Base-by-base conservation (phyloP, 1,140 invertebrate genomes). In the Ceratosolen solmsi region DNA sequence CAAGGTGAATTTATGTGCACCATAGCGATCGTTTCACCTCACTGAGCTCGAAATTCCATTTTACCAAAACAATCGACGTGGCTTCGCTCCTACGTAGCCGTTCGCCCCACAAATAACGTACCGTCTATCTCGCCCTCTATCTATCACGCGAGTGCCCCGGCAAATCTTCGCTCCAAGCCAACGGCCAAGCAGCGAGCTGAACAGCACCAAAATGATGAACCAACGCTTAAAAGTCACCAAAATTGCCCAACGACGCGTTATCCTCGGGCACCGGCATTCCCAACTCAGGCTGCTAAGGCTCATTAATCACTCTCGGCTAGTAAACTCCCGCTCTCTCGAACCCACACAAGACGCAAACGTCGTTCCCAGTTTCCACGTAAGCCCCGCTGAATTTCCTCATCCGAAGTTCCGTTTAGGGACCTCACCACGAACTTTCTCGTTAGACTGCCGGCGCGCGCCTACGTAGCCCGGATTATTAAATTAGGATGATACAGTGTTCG, bases 401-500 rank as follows among this genome's bases (percentile, higher is more conserved):
- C 77, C 77, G 36, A 71, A 73, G 68, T 79, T 79, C 38, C 68
- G 58, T 76, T 70, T 75, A 68, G 17, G 71, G 46, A n/a, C 30
- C 36, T 36, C 13, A n/a, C 22, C 8, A 8, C 22, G 33, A 30
- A 56, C 41, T 73, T 73, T 54, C 71, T 54, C 49, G 9, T 73
- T 56, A 56, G 49, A 73, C 20, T 22, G 51, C 51, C 2, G 9
- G 36, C 54, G 33, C 46, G 25, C 76, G 22, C 27, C 13, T 25
- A 30, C 25, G 83, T 73, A 78, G 70, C 83, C 87, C 70, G 72
- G 77, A 83, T 89, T 86, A 87, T 86, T 88, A 85, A 89, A 87
- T 86, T 86, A 87, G 86, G 83, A 86, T 85, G 87, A 89, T 89
- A 89, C 86, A 86, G 49, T 86, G 86, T 87, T 80, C 83, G 74